Evolutionary conservation across 2,113 vertebrate species (phyloP), one percentile per base, ranked within the genome.

Genomic region (Gnathonemus echidnorhynchus): DNA sequence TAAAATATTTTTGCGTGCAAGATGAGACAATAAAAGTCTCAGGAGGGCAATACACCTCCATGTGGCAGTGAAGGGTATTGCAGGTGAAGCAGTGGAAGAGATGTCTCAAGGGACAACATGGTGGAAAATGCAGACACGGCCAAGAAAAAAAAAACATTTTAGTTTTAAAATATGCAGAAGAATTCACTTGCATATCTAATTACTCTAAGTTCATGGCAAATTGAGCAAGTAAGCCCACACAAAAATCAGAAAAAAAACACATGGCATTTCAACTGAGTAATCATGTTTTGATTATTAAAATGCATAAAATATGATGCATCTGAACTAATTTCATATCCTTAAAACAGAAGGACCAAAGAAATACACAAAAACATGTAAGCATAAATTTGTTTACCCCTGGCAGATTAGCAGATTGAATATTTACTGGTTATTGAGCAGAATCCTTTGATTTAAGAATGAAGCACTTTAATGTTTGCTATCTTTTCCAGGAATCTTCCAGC

Each of bases 41-140:
- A 86, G 17, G 84, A 86, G 84, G 10, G 84, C 24, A 86, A 86
- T 50, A 48, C 84, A 50, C 84, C 84, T 2, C 84, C 84, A 48
- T 86, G 84, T 86, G 84, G 84, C 48, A n/a, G 84, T 27, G n/a
- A 86, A 80, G 8, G 8, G 74, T 80, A 80, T 39, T 80, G 74
- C 74, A 80, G 35, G 15, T 80, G 5, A 80, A 19, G 74, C 74
- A 0, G 35, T 19, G 35, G 35, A 80, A 42, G 31, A 6, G 1
- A 5, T 42, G 15, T 80, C 35, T 2, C 74, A 39, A 19, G 74
- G 62, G 10, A 80, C 74, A 42, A 42, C 35, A 80, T 19, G 35
- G 35, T 80, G 15, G 74, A 80, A 80, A 80, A 42, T 19, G 15
- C 35, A 19, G 74, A 80, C 74, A 17, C 35, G 39, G 74, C 35